phyloP scores from a whole-genome alignment of 1,140 invertebrate species.

The Nasonia giraulti region DNA sequence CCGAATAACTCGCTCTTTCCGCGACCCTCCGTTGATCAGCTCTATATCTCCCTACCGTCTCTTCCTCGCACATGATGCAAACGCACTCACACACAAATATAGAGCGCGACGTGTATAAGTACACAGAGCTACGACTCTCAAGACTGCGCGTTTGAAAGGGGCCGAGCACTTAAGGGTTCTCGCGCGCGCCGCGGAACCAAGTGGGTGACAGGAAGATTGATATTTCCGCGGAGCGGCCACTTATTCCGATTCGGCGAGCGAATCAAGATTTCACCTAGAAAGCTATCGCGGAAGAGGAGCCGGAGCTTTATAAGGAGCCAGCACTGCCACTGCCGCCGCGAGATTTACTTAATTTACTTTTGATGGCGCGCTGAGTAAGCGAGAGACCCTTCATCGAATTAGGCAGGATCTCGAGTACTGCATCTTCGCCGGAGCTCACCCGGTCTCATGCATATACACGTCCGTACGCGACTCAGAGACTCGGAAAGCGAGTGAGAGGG shows the following conservation, averaged over 20 bases:
- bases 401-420: constrained; percentile 1
- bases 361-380: constrained; percentile 26
- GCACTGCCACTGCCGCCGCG: neutral
- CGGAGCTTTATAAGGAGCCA: neutral
- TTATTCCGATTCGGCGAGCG: constrained; percentile 31
- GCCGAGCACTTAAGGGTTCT: constrained; percentile 31
- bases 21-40: neutral
- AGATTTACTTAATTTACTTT: constrained; percentile 40
- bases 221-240: constrained; percentile 30
- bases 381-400: constrained; percentile 35
- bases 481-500: neutral
- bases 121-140: neutral
- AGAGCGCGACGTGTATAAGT: no score
- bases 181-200: neutral
- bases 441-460: neutral
- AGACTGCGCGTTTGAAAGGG: constrained; percentile 13
- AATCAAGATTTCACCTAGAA: constrained; percentile 32
- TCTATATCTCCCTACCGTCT: neutral
- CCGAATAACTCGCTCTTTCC: neutral
- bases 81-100: neutral
- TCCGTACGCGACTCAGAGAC: neutral
- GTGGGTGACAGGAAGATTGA: constrained; percentile 46
- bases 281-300: neutral
- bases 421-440: neutral
- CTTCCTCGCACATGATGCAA: neutral